Conservation (phyloP, 2,113 vertebrate genomes). For the Gulo gulo region DNA sequence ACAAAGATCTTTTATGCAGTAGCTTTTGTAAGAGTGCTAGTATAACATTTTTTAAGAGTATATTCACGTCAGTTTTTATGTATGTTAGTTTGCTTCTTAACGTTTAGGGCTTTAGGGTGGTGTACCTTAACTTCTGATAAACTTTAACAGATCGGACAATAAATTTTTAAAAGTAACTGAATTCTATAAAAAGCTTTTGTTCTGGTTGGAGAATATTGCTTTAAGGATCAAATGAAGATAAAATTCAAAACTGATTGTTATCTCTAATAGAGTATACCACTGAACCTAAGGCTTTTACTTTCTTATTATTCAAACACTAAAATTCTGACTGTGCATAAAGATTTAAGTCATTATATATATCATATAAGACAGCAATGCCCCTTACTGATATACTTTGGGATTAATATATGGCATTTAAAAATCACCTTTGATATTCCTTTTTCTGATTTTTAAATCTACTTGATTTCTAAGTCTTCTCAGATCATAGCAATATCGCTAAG, state of each 20-base stretch:
- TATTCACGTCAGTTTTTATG: not conserved
- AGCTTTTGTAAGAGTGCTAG: not conserved
- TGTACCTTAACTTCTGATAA: constrained; percentile 47
- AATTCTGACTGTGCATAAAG: not conserved
- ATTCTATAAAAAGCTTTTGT: constrained; percentile 33
- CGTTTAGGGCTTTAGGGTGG: not conserved
- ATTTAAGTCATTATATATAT: constrained; percentile 21
- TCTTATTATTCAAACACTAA: constrained; percentile 29
- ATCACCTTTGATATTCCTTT: constrained; percentile 49
- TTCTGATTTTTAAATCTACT: constrained; percentile 71
- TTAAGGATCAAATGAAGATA: constrained; percentile 10
- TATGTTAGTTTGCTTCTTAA: not conserved
- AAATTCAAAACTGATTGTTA: constrained; percentile 46
- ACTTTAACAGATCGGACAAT: constrained; percentile 8
- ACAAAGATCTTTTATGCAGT: not conserved
- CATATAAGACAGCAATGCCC: not conserved
- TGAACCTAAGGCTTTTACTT: constrained; percentile 7
- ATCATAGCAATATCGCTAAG: constrained; percentile 75
- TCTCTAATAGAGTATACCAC: not conserved
- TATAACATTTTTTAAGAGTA: constrained; percentile 2
- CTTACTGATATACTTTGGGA: constrained; percentile 48
- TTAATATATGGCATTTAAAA: constrained; percentile 60
- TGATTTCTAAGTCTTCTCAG: constrained; percentile 75
- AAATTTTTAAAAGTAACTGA: constrained; percentile 10
- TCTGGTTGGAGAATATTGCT: constrained; percentile 47